A percentile compares a stretch with the other conserved stretches of the same genome.
phyloP scores from a whole-genome alignment of 2,888 invertebrate genomes.

The Labia minor region DNA sequence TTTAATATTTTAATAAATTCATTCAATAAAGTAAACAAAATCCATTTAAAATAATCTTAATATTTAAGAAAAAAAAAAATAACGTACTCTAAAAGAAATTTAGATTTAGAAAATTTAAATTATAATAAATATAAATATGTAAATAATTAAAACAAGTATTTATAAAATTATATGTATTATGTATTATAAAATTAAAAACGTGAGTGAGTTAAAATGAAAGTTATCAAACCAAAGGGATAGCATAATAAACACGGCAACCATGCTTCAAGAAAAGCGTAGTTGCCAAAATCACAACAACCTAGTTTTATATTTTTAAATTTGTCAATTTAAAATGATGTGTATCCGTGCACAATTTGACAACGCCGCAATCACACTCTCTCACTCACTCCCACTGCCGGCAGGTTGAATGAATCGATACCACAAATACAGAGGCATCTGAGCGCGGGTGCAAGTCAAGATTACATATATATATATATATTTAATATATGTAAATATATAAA shows the following conservation, averaged over 20 bases:
- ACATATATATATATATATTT: neutral
- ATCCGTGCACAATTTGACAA: conserved; percentile 17
- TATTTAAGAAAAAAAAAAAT: too few species aligned
- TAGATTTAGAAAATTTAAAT: too few species aligned
- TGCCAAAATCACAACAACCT: conserved; percentile 13
- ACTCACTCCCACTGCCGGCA: conserved; percentile 19
- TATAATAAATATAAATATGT: too few species aligned
- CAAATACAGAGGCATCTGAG: neutral
- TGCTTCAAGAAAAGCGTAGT: neutral
- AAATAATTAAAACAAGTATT: too few species aligned
- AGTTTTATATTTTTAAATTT: conserved; percentile 13
- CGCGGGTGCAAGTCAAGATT: conserved; percentile 13
- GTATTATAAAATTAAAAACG: too few species aligned
- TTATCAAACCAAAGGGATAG: neutral
- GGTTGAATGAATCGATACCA: conserved; percentile 24
- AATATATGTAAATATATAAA: neutral
- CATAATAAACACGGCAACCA: neutral
- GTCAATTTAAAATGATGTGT: conserved; percentile 2
- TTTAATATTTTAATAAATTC: too few species aligned
- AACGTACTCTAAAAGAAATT: too few species aligned
- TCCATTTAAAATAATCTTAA: too few species aligned
- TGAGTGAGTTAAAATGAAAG: neutral
- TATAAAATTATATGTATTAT: too few species aligned
- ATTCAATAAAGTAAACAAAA: too few species aligned
- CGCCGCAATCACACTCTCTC: conserved; percentile 18